Base-by-base conservation (phyloP, 2,888 invertebrate species). In the Trichacis sp. region DNA sequence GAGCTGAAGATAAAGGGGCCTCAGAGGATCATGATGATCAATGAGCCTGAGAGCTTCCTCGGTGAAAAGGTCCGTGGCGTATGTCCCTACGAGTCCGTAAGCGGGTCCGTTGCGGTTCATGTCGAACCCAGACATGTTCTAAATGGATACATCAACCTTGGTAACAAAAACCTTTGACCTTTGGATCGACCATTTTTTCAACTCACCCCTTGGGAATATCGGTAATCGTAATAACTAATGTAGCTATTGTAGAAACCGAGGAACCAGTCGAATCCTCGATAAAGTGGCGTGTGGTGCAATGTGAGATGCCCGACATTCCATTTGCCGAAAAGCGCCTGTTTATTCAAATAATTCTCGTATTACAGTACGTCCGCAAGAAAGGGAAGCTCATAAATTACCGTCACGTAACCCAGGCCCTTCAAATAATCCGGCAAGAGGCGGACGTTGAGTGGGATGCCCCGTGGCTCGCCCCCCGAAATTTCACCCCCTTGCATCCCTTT, bases 241-340 rank as follows among this genome's bases (percentile, higher is more conserved):
- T 89, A 91, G 3, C 93, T 95, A 59, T 93, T 92, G 87, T 93
- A 92, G 80, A 94, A 96, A 1, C 97, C 97, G 77, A 91, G 92
- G 81, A 95, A 94, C 6, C 89, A 87, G 74, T 93, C 91, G 78
- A 94, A 97, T 1, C 95, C 95, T 48, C 94, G 87, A 62, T 86
- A 86, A 0, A 89, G 88, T 0, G 95, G 95, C 3, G 92, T 89
- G 77, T 90, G 91, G 66, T 88, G 86, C 33, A 84, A 79, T 0
- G 85, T 82, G 66, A 86, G 87, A 73, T 87, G 87, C 0, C 89
- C 89, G 48, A 89, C 78, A 70, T 89, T 88, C 88, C 89, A 89
- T 82, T 89, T 89, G 17, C 89, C 89, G 3, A 24, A 3, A 8
- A 24, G 8, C 3, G 4, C 8, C 24, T 24, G 24, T n/a, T n/a